A percentile compares a stretch with the other conserved stretches of the same genome.
These are phyloP conservation scores for Anorthoa munda DNA, from an alignment of 2,888 invertebrate genomes.

Conservation along the genomic window DNA sequence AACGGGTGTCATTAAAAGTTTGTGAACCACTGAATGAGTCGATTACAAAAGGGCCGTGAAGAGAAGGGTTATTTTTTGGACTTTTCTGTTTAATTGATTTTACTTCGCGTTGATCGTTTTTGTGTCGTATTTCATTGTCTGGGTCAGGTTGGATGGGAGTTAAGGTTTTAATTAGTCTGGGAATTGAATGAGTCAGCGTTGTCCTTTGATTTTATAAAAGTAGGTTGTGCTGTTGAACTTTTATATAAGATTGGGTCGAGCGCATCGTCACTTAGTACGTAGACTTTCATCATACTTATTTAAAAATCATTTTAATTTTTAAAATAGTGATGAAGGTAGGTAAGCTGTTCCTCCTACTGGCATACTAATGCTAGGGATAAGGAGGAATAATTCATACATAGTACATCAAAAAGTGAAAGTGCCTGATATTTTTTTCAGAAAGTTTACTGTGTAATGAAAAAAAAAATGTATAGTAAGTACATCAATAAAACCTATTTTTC, in stretches of 20 bases:
- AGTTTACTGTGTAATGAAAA: no score
- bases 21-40: constrained; percentile 36
- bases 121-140: constrained; percentile 24
- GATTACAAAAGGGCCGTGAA: constrained; percentile 67
- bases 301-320: neutral
- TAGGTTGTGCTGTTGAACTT: neutral
- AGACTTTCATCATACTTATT: neutral
- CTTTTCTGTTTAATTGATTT: constrained; percentile 64
- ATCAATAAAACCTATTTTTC: no score
- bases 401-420: no score
- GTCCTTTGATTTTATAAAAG: neutral
- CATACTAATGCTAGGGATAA: no score
- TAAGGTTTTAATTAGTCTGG: constrained; percentile 43
- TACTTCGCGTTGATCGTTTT: constrained; percentile 45
- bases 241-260: neutral
- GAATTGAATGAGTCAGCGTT: constrained; percentile 34
- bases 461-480: no score
- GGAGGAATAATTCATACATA: no score
- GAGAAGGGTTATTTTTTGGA: constrained; percentile 58
- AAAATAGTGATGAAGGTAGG: neutral
- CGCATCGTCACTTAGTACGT: no score
- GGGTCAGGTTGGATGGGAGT: constrained; percentile 20
- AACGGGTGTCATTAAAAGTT: neutral
- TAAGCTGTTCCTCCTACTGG: neutral
- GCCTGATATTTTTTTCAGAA: no score